Conservation (phyloP, 2,797 vertebrate species). For the Spinibarbus caldwelli region DNA sequence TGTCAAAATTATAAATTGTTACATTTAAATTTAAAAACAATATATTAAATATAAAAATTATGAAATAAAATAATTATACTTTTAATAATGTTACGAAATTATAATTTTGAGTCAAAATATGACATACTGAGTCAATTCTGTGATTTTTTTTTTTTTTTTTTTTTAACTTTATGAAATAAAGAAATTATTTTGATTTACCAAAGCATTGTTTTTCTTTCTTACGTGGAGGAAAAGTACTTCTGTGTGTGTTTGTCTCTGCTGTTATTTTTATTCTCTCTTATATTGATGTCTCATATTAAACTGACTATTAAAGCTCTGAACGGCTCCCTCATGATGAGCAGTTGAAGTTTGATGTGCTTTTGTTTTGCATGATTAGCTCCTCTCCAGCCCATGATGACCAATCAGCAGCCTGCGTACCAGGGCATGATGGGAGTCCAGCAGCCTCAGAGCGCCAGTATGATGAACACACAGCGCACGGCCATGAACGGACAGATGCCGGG, state of each 20-base stretch:
- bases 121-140: not conserved
- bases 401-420: constrained; percentile 93
- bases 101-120: no score
- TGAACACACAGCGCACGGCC: constrained; percentile 85
- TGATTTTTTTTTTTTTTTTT: not conserved
- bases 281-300: not conserved
- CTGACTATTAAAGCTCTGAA: not conserved
- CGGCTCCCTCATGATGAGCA: not conserved
- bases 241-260: not conserved
- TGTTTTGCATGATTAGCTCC: constrained; percentile 71
- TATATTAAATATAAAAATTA: no score
- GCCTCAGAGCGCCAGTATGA: constrained; percentile 88
- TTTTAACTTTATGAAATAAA: not conserved
- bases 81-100: no score
- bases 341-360: not conserved
- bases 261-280: not conserved
- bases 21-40: no score
- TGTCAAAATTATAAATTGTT: no score
- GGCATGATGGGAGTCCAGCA: constrained; percentile 94
- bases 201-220: not conserved
- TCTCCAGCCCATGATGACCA: constrained; percentile 95
- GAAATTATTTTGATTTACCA: not conserved
- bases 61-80: no score
- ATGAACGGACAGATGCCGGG: constrained; percentile 88
- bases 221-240: not conserved